Percentiles rank a stretch among this genome's conserved stretches.
Evolutionary conservation across 2,797 vertebrate genomes (phyloP).

Genomic region (Pyrocephalus nanus): DNA sequence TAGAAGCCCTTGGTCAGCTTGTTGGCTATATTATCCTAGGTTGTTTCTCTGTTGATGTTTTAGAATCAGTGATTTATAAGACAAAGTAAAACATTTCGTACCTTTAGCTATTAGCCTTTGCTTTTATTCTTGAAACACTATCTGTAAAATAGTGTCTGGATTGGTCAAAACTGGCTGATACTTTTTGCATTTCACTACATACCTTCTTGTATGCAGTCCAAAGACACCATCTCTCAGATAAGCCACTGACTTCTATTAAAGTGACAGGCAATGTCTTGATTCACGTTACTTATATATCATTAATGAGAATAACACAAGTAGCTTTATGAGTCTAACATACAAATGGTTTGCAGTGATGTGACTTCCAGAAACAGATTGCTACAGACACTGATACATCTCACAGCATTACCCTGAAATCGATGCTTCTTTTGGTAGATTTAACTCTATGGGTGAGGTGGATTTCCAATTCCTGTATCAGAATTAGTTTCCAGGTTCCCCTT

Average conservation of each 20-base stretch:
- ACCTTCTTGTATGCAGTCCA: neutral
- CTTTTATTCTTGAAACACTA: neutral
- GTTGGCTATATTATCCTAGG: neutral
- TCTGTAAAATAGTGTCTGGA: neutral
- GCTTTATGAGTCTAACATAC: conserved; percentile 59
- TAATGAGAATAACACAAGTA: conserved; percentile 63
- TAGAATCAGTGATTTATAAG: neutral
- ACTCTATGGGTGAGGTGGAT: conserved; percentile 23
- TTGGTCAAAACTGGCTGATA: neutral
- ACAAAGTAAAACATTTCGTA: neutral
- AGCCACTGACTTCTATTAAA: conserved; percentile 25
- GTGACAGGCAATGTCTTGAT: conserved; percentile 44
- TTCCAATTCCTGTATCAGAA: conserved; percentile 37
- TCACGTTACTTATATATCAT: conserved; percentile 42
- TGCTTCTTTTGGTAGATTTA: conserved; percentile 58
- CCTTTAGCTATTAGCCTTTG: neutral
- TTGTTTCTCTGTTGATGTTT: neutral
- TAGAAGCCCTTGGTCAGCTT: neutral
- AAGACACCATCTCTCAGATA: conserved; percentile 15
- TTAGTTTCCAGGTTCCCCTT: conserved; percentile 16
- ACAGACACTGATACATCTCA: conserved; percentile 61
- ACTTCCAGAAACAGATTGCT: conserved; percentile 72
- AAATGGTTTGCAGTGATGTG: conserved; percentile 69
- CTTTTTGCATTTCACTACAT: conserved; percentile 20
- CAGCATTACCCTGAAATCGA: conserved; percentile 52